Base-by-base conservation (phyloP, 2,113 vertebrate genomes). In the Pomatostomus ruficeps region DNA sequence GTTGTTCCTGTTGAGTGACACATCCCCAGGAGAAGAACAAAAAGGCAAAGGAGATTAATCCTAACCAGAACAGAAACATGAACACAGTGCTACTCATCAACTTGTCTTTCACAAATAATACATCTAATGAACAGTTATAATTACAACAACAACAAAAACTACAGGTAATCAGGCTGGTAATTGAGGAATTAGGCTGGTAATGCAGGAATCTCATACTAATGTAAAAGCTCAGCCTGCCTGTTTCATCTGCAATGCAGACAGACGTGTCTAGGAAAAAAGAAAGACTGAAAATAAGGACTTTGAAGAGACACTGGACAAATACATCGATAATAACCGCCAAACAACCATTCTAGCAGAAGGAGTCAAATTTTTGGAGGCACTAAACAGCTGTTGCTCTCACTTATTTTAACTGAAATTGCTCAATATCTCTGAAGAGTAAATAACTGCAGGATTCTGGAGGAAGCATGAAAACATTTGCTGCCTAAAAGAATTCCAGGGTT, bases 121-220 rank as follows among this genome's bases (percentile, higher is more conserved):
- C 28, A 76, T 59, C 72, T 93, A 93, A 95, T 95, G 88, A 96
- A 83, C 95, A 95, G 57, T 61, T 83, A 54, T 91, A 96, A 97
- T 95, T 96, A 85, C 89, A 90, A 55, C 78, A 92, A 67, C 83
- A 95, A 97, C 88, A 94, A 75, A 94, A 96, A n/a, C 86, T 90
- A 77, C 88, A 96, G 66, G 52, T 86, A 93, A 95, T 91, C 91
- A 91, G 42, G 62, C 54, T 62, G 79, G 79, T 95, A 95, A 95
- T 71, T 95, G 88, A 97, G 45, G 83, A 96, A 95, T 95, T 94
- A 86, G 73, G 52, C 71, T 91, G 61, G 61, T 49, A 75, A 85
- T 63, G 57, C 71, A 92, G 63, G 61, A 79, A 85, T 48, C 55
- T 71, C 87, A 96, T 85, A 92, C 49, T 70, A 94, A 93, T 75